phyloP scores from a whole-genome alignment of 1,140 invertebrate species.

The Pentalonia nigronervosa region DNA sequence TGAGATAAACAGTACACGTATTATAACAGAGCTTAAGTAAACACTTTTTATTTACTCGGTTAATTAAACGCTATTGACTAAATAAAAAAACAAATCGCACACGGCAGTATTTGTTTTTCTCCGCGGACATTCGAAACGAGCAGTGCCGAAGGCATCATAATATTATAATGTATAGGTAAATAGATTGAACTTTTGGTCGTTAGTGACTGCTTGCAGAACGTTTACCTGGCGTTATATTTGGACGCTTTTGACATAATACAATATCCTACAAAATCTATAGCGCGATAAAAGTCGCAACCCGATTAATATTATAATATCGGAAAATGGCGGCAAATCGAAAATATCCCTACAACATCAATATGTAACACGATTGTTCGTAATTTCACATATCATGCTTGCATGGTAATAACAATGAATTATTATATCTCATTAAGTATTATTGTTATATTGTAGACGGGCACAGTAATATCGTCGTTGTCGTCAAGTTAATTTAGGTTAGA shows the following conservation, averaged over 20 bases:
- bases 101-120: neutral
- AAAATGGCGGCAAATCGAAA: neutral
- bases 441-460: no score
- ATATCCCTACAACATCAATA: neutral
- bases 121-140: neutral
- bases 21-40: neutral
- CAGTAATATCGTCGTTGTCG: neutral
- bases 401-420: neutral
- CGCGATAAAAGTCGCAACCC: no score
- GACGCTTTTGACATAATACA: neutral
- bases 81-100: neutral
- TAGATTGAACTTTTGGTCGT: neutral
- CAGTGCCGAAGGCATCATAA: neutral
- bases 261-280: neutral
- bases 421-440: neutral
- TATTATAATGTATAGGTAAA: neutral
- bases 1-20: neutral
- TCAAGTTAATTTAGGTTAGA: no score
- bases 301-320: neutral
- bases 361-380: neutral
- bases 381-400: neutral
- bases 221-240: neutral
- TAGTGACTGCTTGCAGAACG: neutral
- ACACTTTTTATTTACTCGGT: conserved; percentile 7
- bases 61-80: neutral